Evolutionary conservation across 2,797 vertebrate species (phyloP), one percentile per base, ranked within the genome.

Genomic region (Micrastur ruficollis): DNA sequence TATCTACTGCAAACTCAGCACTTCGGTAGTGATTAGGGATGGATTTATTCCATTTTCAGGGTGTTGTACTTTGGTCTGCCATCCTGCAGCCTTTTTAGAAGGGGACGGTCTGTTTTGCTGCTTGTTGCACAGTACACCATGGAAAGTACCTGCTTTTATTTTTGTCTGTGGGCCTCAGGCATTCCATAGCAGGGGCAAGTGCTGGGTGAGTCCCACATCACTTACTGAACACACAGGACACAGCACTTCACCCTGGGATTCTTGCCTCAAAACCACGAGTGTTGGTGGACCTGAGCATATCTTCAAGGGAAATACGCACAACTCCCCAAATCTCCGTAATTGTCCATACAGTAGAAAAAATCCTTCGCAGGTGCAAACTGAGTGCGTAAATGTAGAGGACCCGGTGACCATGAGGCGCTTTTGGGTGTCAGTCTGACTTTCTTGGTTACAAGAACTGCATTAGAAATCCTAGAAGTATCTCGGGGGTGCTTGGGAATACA

Each of bases 1-100:
- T 68, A 84, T 55, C 81, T 96, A 59, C 86, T 75, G 83, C 90
- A 81, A 81, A 89, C 76, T 95, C 88, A 86, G 86, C 70, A 14
- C 66, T 79, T 75, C 2, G 3, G n/a, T 8, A 29, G 55, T 59
- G 80, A 81, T 92, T 68, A 79, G 49, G 46, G 42, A 70, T 80
- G 83, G 58, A 66, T 90, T 97, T 92, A 71, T 84, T 81, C 71
- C 20, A 21, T 70, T 95, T 90, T 26, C 74, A 84, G 58, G 59
- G 31, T 61, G 40, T 66, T 12, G 1, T 42, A 32, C n/a, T 63
- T 74, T 56, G 42, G 14, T 80, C 50, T 93, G 68, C 25, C 52
- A 38, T 68, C 17, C 80, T 86, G 38, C 38, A 68, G 62, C 11
- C n/a, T 31, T 49, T 81, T 66, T 5, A 66, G 76, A 53, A 81